Evolutionary conservation across 1,140 invertebrate species (phyloP).

Genomic region (Charaxes varanes): DNA sequence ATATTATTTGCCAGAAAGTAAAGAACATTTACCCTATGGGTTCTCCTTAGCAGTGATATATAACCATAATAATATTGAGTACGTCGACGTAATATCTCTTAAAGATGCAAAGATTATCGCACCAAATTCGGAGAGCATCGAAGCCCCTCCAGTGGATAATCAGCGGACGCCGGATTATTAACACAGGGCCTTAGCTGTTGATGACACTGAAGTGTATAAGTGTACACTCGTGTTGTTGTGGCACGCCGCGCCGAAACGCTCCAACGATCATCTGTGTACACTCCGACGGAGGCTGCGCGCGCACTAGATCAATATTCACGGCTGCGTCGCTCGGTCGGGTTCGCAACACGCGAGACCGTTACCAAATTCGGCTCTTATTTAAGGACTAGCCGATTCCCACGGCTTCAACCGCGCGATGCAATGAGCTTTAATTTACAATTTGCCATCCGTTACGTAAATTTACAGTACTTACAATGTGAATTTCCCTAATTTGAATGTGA

Average conservation of each 20-base stretch:
- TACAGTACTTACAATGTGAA: too few species aligned
- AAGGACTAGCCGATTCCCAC: too few species aligned
- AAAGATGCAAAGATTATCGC: too few species aligned
- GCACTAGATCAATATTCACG: constrained; percentile 66
- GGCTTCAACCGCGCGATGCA: too few species aligned
- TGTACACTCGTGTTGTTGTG: constrained; percentile 57
- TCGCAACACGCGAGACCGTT: constrained; percentile 45
- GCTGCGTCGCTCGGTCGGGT: constrained; percentile 48
- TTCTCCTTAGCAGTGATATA: too few species aligned
- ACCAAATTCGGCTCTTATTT: constrained; percentile 59
- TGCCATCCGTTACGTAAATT: too few species aligned
- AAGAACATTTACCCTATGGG: too few species aligned
- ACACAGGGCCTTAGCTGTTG: constrained; percentile 34
- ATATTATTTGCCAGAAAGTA: too few species aligned
- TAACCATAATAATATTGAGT: background rate
- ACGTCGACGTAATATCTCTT: too few species aligned
- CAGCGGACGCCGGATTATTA: constrained; percentile 31
- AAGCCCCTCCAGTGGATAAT: constrained; percentile 7
- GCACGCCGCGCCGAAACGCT: constrained; percentile 51
- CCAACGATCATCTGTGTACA: constrained; percentile 61
- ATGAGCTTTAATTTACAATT: too few species aligned
- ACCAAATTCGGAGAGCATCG: background rate
- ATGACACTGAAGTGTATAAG: constrained; percentile 55
- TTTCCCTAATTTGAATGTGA: too few species aligned
- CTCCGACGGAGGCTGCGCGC: constrained; percentile 60